phyloP scores from a whole-genome alignment of 2,888 invertebrate genomes.

The Abrostola triplasia region DNA sequence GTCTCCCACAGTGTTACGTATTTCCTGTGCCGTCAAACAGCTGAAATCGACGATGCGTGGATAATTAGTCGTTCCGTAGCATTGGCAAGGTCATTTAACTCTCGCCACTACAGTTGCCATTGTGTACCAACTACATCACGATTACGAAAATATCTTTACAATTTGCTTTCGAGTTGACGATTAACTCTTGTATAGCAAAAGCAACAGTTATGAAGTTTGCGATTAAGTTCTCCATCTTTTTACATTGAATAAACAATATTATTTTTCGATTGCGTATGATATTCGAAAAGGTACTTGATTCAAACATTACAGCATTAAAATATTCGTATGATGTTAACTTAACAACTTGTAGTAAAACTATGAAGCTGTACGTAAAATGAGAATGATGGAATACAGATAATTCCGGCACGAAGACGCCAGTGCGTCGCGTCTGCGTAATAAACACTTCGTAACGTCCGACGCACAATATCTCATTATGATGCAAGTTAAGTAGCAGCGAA shows the following conservation, averaged over 20 bases:
- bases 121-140: conserved; percentile 44
- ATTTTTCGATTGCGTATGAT: too few relatives aligned
- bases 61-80: conserved; percentile 70
- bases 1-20: conserved; percentile 52
- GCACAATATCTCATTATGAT: conserved; percentile 69
- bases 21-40: conserved; percentile 71
- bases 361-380: conserved; percentile 33
- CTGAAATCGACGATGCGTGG: conserved; percentile 71
- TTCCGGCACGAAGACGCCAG: conserved; percentile 62
- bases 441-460: conserved; percentile 71
- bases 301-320: conserved; percentile 13
- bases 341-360: conserved; percentile 32
- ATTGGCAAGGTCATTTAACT: conserved; percentile 76
- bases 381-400: conserved; percentile 55
- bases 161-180: conserved; percentile 23
- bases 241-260: not conserved
- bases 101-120: conserved; percentile 55
- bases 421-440: conserved; percentile 72
- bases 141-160: conserved; percentile 47
- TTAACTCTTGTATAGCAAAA: conserved; percentile 19
- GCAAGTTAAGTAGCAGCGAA: conserved; percentile 63
- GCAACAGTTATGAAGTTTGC: conserved; percentile 19
- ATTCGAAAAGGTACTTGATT: too few relatives aligned
- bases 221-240: conserved; percentile 32
- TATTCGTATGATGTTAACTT: conserved; percentile 31